Percentiles rank a stretch among this genome's conserved stretches.
phyloP scores from a whole-genome alignment of 1,140 invertebrate species.

The Aleiodes sp. region DNA sequence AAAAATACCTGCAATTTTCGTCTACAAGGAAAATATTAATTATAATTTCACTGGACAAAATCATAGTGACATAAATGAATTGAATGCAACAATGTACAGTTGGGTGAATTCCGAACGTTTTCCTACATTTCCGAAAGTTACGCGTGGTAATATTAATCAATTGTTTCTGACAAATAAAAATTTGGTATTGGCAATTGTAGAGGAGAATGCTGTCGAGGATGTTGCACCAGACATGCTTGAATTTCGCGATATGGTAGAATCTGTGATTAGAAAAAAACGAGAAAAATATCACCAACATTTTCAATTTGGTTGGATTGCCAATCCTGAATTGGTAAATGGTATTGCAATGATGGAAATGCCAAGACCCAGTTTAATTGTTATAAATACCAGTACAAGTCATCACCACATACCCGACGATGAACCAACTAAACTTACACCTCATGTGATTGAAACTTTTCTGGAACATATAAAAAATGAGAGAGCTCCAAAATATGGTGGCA shows the following conservation, averaged over 20 bases:
- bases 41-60: constrained; percentile 76
- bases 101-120: constrained; percentile 95
- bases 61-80: constrained; percentile 64
- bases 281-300: constrained; percentile 85
- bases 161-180: constrained; percentile 86
- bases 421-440: constrained; percentile 78
- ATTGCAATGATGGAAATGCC: constrained; percentile 87
- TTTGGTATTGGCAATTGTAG: constrained; percentile 85
- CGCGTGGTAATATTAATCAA: constrained; percentile 83
- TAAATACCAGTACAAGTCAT: constrained; percentile 90
- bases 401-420: constrained; percentile 91
- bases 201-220: constrained; percentile 87
- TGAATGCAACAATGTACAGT: constrained; percentile 77
- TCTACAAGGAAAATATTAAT: constrained; percentile 83
- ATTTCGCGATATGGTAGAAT: constrained; percentile 87
- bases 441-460: constrained; percentile 81
- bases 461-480: constrained; percentile 79
- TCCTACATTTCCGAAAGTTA: constrained; percentile 88
- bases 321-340: constrained; percentile 86
- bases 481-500: constrained; percentile 84
- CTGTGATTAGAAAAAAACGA: constrained; percentile 79
- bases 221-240: constrained; percentile 82
- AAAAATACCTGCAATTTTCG: constrained; percentile 78
- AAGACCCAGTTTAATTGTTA: constrained; percentile 86
- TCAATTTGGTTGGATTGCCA: constrained; percentile 93